A percentile compares a stretch with the other conserved stretches of the same genome.
Evolutionary conservation across 2,888 invertebrate species (phyloP).

Genomic region (Hydriomena furcata): DNA sequence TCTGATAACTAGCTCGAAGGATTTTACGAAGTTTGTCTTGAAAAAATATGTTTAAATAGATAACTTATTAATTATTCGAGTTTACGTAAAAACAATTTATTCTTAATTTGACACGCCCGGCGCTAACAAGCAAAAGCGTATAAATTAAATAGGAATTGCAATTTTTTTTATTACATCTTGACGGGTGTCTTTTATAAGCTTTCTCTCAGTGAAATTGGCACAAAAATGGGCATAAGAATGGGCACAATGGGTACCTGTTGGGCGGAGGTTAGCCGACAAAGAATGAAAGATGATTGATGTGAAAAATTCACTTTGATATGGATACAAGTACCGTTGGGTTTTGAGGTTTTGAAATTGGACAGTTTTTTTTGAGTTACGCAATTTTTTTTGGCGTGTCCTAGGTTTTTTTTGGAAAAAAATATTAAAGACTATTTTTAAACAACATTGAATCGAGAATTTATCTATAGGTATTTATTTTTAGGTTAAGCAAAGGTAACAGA

Average conservation of each 20-base stretch:
- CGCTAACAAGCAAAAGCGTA: background rate
- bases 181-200: background rate
- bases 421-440: too few relatives aligned
- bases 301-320: background rate
- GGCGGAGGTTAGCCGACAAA: constrained; percentile 9
- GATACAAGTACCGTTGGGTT: background rate
- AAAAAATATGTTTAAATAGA: too few relatives aligned
- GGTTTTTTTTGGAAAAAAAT: too few relatives aligned
- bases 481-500: too few relatives aligned
- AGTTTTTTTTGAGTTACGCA: constrained; percentile 4
- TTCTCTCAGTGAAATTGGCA: constrained; percentile 13
- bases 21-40: too few relatives aligned
- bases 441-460: too few relatives aligned
- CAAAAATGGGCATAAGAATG: too few relatives aligned
- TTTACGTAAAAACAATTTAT: too few relatives aligned
- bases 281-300: constrained; percentile 16
- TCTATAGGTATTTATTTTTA: too few relatives aligned
- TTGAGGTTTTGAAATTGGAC: background rate
- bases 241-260: constrained; percentile 4
- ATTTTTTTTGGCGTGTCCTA: background rate
- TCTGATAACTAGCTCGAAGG: too few relatives aligned
- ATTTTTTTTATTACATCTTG: background rate
- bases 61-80: too few relatives aligned
- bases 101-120: background rate
- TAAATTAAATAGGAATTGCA: constrained; percentile 1